Evolutionary conservation across 2,888 invertebrate genomes (phyloP), one percentile per base, ranked within the genome.

Genomic region (Hirtodrosophila duncani): DNA sequence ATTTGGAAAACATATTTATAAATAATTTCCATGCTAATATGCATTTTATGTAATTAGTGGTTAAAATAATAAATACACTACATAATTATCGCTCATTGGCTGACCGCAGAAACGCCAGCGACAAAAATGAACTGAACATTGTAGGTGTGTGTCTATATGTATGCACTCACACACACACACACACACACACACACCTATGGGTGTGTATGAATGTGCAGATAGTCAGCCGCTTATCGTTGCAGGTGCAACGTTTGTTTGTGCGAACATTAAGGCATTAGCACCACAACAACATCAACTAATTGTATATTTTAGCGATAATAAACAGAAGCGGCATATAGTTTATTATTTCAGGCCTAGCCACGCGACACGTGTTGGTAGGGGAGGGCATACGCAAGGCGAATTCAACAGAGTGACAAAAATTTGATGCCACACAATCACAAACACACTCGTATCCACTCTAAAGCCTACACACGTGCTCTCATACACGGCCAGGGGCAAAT

Each of bases 31-130:
- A 72, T 61, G 64, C 75, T 72, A 80, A 75, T 80, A 80, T 72
- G 75, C 78, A 80, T 75, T 77, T 77, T 72, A 75, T 75, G 80
- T 80, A 80, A 75, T 75, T 75, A 75, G 75, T 74, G 75, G 75
- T 75, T 77, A 80, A 75, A 80, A 75, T 77, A 75, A 75, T 75
- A 80, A 75, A 75, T 75, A 75, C 78, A 67, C 64, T 67, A 80
- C 80, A 75, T 80, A 80, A 75, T 75, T 75, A 80, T 80, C 75
- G 50, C 72, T 77, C 68, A 67, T 67, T 59, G 63, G 62, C 55
- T 61, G 66, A 80, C 80, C 75, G 57, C 75, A 75, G 55, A 45
- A 59, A 43, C 33, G 49, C 58, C 46, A 33, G 50, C 50, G 65
- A 55, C 67, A 69, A 55, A 62, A 69, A 67, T 65, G 61, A 68